Percentiles rank a stretch among this genome's conserved stretches.
Conservation (phyloP, 2,113 vertebrate species). For the Henicopernis longicauda region DNA sequence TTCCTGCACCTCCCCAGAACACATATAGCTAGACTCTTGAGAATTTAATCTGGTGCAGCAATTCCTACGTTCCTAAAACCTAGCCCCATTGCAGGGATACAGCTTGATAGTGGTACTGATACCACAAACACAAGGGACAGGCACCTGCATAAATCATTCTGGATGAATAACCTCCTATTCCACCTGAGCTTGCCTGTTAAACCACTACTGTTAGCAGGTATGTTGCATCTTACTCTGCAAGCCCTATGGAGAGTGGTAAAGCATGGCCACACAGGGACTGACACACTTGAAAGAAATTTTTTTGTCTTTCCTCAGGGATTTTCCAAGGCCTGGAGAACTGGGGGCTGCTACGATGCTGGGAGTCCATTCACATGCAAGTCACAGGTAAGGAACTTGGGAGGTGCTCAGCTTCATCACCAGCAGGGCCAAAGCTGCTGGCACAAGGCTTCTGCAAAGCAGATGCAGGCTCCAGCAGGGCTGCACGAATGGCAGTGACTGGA, state of each 20-base stretch:
- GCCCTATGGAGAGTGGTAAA: neutral
- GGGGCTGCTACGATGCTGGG: neutral
- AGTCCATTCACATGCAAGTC: neutral
- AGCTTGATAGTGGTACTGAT: neutral
- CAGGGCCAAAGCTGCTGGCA: neutral
- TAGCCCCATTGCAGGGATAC: neutral
- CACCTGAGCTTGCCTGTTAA: neutral
- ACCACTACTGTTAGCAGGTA: neutral
- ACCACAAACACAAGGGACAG: neutral
- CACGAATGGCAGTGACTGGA: accelerated
- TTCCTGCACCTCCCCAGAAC: neutral
- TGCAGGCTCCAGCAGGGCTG: neutral
- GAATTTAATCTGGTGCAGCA: neutral
- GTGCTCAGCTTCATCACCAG: neutral
- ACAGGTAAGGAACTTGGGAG: neutral
- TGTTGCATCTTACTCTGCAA: neutral
- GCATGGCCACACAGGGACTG: neutral
- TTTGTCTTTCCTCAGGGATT: neutral
- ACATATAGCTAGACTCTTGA: neutral
- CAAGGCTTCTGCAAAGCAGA: neutral
- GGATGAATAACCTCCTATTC: neutral
- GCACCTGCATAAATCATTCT: neutral
- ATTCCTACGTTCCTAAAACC: neutral
- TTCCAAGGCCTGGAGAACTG: neutral
- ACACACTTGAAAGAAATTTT: neutral